Conservation (phyloP, 1,140 invertebrate species). For the Lordiphosa stackelbergi region DNA sequence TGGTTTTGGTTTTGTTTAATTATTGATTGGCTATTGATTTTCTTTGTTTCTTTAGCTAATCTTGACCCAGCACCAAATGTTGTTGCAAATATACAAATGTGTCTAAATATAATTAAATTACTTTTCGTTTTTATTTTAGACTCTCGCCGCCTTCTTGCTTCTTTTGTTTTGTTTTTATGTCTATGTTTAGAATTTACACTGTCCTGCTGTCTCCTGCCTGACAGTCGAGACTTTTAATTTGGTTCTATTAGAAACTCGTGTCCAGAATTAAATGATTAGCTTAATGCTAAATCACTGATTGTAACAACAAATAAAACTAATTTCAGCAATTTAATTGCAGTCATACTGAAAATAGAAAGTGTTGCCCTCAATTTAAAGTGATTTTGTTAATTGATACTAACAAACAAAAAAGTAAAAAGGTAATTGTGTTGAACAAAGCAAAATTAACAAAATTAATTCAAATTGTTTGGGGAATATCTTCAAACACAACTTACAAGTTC, state of each 20-base stretch:
- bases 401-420: background rate
- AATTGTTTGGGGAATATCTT: too few species aligned
- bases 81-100: too few species aligned
- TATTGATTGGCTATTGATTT: background rate
- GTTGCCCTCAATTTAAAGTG: slow-evolving; percentile 10
- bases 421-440: too few species aligned
- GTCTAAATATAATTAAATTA: slow-evolving; percentile 41
- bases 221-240: background rate
- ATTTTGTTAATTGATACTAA: slow-evolving; percentile 9
- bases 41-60: slow-evolving; percentile 5
- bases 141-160: too few species aligned
- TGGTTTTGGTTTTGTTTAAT: too few species aligned
- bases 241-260: slow-evolving; percentile 6
- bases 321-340: slow-evolving; percentile 7
- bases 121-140: slow-evolving; percentile 17
- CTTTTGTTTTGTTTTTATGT: background rate
- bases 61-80: too few species aligned
- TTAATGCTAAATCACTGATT: slow-evolving; percentile 1
- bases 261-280: slow-evolving; percentile 9
- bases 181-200: slow-evolving; percentile 5
- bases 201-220: background rate
- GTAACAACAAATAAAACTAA: slow-evolving; percentile 3
- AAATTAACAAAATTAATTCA: too few species aligned
- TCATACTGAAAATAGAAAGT: slow-evolving; percentile 7
- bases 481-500: too few species aligned